Percentiles rank a stretch among this genome's conserved stretches.
Conservation (phyloP, 2,888 invertebrate species). For the Ormia ochracea region DNA sequence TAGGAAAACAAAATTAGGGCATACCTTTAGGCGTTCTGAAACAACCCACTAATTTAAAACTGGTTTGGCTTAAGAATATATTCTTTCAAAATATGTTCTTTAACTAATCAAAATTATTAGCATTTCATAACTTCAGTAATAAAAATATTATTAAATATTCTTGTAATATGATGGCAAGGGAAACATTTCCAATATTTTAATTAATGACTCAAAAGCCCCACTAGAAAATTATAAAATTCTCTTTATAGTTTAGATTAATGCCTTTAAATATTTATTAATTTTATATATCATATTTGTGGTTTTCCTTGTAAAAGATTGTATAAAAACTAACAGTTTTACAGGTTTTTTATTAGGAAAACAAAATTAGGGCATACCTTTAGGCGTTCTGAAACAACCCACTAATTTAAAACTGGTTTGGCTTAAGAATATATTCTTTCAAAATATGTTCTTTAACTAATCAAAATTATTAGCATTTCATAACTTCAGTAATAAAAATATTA, state of each 20-base stretch:
- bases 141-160: background rate
- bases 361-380: slow-evolving; percentile 53
- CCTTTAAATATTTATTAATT: too few relatives aligned
- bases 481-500: background rate
- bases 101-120: background rate
- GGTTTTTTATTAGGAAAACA: slow-evolving; percentile 10
- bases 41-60: background rate
- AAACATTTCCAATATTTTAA: too few relatives aligned
- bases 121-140: background rate
- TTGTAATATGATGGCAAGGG: too few relatives aligned
- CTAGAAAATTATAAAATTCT: too few relatives aligned
- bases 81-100: too few relatives aligned
- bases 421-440: too few relatives aligned
- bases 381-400: background rate
- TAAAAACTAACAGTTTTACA: slow-evolving; percentile 31
- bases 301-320: slow-evolving; percentile 28
- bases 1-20: slow-evolving; percentile 33
- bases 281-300: slow-evolving; percentile 25
- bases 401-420: too few relatives aligned
- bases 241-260: too few relatives aligned
- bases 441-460: background rate
- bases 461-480: background rate
- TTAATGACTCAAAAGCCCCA: too few relatives aligned
- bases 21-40: slow-evolving; percentile 40
- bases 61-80: too few relatives aligned